phyloP scores from a whole-genome alignment of 2,888 invertebrate genomes.

The Blera fallax region DNA sequence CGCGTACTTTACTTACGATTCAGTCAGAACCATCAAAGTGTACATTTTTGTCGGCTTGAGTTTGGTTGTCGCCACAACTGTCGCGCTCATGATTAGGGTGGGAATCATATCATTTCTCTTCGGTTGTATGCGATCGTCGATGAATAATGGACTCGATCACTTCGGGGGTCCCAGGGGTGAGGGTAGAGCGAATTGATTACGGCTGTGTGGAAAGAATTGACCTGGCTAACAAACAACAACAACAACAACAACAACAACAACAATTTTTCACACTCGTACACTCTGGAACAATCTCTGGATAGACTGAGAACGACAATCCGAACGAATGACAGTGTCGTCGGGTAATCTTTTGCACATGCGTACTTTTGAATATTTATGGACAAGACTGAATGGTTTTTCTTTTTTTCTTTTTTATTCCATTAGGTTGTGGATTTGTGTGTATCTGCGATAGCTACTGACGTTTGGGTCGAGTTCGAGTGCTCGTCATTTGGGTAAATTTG shows the following conservation, averaged over 20 bases:
- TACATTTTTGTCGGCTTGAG: constrained; percentile 4
- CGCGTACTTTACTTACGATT: constrained; percentile 24
- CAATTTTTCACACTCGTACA: too few species aligned
- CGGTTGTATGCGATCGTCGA: constrained; percentile 29
- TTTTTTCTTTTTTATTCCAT: too few species aligned
- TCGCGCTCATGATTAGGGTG: constrained; percentile 59
- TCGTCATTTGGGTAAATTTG: constrained; percentile 51
- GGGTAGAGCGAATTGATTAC: constrained; percentile 58
- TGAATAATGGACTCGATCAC: constrained; percentile 47
- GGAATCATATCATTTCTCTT: constrained; percentile 40
- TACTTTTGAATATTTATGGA: constrained; percentile 60
- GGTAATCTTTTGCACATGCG: constrained; percentile 54
- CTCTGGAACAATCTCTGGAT: background rate
- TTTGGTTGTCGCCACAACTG: constrained; percentile 16
- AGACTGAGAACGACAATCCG: background rate
- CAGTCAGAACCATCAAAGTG: constrained; percentile 56
- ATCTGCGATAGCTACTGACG: background rate
- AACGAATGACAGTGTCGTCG: background rate
- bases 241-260: constrained; percentile 8
- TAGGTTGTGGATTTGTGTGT: background rate
- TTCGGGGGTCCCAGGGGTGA: constrained; percentile 20
- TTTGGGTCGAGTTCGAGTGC: constrained; percentile 15
- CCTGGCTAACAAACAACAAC: constrained; percentile 52
- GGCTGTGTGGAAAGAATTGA: constrained; percentile 45
- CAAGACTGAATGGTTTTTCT: background rate